Base-by-base conservation (phyloP, 2,888 invertebrate genomes). In the Automeris io region DNA sequence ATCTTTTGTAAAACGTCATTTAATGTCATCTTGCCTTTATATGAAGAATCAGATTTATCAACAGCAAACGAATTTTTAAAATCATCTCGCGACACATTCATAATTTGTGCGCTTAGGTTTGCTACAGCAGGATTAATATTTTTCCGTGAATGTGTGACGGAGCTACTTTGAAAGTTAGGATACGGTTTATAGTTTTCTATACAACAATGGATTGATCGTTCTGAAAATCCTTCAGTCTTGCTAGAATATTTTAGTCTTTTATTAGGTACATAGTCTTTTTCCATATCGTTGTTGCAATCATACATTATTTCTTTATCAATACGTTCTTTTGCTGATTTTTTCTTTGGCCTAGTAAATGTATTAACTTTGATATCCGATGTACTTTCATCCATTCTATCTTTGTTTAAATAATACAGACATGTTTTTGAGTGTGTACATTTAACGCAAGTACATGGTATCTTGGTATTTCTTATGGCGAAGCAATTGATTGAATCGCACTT, bases 1-100 rank as follows among this genome's bases (percentile, higher is more conserved):
- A 82, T 54, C 54, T 54, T 69, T 23, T 54, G 57, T 3, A 74
- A 46, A 39, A 82, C 62, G 40, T 82, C 69, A 25, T 46, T 45
- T 23, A 57, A 59, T 9, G 59, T 46, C 32, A 60, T 35, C 35
- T 38, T 43, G 24, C n/a, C 34, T 6, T 13, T 13, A 31, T 29
- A 40, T 1, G 33, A 16, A 3, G 24, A 12, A 16, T 40, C 22
- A 1, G 34, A 29, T 39, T 31, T 8, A 19, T 18, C 34, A 18
- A 21, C 18, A 3, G 36, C 41, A n/a, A 49, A 24, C 1, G 53
- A 48, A 22, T 58, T 43, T 45, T 57, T 53, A 4, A 59, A 59
- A 11, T 70, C 59, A 42, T 58, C 47, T 35, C 56, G 62, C 0
- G 70, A 59, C 8, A 64, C 39, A 42, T 71, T 53, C 65, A 70